A percentile compares a stretch with the other conserved stretches of the same genome.
Evolutionary conservation across 2,113 vertebrate species (phyloP).

Genomic region (Perognathus longimembris): DNA sequence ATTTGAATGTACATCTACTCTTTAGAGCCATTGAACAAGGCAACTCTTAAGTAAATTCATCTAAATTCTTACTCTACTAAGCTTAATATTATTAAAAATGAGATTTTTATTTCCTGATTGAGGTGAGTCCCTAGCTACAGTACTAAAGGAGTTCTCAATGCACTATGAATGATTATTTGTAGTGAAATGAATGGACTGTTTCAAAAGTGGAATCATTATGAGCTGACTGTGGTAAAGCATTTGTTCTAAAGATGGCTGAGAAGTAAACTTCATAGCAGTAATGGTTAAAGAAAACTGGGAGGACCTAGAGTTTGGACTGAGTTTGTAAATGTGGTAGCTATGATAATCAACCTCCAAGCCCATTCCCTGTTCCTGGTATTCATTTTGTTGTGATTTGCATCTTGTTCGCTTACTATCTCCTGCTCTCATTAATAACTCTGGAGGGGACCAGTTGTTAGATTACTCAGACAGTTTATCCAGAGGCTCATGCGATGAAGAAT

Average conservation of each 20-base stretch:
- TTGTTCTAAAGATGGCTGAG: not conserved
- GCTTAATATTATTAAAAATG: not conserved
- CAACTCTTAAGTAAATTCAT: not conserved
- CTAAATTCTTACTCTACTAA: constrained; percentile 15
- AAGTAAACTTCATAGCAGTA: not conserved
- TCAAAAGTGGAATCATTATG: constrained; percentile 11
- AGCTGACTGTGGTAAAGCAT: not conserved
- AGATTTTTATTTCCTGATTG: not conserved
- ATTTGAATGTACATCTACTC: not conserved
- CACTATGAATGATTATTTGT: not conserved
- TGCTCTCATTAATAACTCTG: not conserved
- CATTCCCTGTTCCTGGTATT: not conserved
- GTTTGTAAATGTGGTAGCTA: not conserved
- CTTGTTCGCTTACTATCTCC: not conserved
- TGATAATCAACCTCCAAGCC: not conserved
- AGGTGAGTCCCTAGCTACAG: not conserved
- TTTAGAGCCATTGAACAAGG: not conserved
- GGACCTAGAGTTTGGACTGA: not conserved
- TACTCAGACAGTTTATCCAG: not conserved
- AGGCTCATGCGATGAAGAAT: not conserved
- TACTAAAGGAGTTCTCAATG: not conserved
- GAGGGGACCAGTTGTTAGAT: not conserved
- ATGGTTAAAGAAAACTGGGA: not conserved
- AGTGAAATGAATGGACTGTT: not conserved
- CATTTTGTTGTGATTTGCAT: not conserved